phyloP scores from a whole-genome alignment of 2,888 invertebrate genomes.

The Pachydiplax longipennis region DNA sequence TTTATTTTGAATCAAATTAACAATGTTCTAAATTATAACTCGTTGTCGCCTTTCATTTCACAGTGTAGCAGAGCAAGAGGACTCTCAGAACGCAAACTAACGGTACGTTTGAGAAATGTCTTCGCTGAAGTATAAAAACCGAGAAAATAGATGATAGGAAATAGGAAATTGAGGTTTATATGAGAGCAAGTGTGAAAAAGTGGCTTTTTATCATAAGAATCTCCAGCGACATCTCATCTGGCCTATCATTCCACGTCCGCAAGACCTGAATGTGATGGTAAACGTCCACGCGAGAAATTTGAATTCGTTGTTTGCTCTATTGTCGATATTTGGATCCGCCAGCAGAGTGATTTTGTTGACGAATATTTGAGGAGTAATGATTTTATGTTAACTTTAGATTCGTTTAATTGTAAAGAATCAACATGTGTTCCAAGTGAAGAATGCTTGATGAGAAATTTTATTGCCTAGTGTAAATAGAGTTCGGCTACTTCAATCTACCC shows the following conservation, averaged over 20 bases:
- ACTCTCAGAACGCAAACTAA: conserved; percentile 28
- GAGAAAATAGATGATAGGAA: neutral
- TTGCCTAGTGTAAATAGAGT: too few relatives aligned
- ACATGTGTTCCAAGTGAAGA: too few relatives aligned
- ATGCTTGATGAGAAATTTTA: too few relatives aligned
- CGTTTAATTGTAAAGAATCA: too few relatives aligned
- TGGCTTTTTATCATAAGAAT: neutral
- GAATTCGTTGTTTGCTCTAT: neutral
- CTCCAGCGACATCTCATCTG: neutral
- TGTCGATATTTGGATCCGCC: too few relatives aligned
- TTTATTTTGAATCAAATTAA: neutral
- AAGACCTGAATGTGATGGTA: neutral
- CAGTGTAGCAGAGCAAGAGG: conserved; percentile 43
- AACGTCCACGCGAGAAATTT: neutral
- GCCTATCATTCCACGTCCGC: neutral
- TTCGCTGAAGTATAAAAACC: neutral
- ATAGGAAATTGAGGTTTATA: neutral
- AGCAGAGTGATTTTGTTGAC: too few relatives aligned
- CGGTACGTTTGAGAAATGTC: conserved; percentile 26
- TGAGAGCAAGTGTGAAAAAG: neutral
- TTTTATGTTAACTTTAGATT: too few relatives aligned
- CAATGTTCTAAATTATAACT: neutral
- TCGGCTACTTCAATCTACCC: too few relatives aligned
- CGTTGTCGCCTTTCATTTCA: conserved; percentile 38
- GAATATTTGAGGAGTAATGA: too few relatives aligned